Percentiles rank a stretch among this genome's conserved stretches.
Conservation (phyloP, 2,888 invertebrate genomes). For the Agrotis segetum region DNA sequence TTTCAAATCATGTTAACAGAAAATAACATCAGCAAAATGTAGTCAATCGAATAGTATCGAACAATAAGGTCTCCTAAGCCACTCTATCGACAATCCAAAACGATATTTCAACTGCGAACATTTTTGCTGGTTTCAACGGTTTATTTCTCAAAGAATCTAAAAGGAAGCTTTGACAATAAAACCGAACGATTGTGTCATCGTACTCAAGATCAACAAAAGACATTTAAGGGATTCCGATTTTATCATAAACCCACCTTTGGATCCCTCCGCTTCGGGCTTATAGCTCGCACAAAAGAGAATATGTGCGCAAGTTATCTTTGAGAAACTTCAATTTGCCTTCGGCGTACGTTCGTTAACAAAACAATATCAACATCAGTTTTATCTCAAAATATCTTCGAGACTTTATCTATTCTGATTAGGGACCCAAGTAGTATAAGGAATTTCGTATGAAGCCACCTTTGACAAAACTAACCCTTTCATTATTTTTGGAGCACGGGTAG, state of each 20-base stretch:
- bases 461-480: conserved; percentile 42
- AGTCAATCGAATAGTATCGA: conserved; percentile 15
- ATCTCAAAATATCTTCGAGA: conserved; percentile 44
- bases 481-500: conserved; percentile 10
- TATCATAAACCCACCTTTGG: conserved; percentile 60
- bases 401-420: conserved; percentile 51
- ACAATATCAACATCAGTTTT: conserved; percentile 54
- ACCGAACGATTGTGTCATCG: conserved; percentile 57
- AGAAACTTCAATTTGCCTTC: conserved; percentile 58
- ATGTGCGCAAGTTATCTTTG: conserved; percentile 59
- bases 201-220: conserved; percentile 60
- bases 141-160: conserved; percentile 54
- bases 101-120: conserved; percentile 46
- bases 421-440: conserved; percentile 24
- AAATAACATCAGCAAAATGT: conserved; percentile 4
- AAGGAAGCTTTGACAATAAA: conserved; percentile 58
- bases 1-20: neutral
- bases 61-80: conserved; percentile 18
- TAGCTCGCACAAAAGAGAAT: conserved; percentile 57
- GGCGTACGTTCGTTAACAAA: conserved; percentile 56
- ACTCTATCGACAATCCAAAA: conserved; percentile 33
- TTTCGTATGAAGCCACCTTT: conserved; percentile 30
- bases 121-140: conserved; percentile 39
- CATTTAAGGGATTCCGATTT: conserved; percentile 62
- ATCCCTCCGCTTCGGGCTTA: conserved; percentile 50